Base-by-base conservation (phyloP, 35 echinoderm and acorn worm species). In the Lytechinus pictus region DNA sequence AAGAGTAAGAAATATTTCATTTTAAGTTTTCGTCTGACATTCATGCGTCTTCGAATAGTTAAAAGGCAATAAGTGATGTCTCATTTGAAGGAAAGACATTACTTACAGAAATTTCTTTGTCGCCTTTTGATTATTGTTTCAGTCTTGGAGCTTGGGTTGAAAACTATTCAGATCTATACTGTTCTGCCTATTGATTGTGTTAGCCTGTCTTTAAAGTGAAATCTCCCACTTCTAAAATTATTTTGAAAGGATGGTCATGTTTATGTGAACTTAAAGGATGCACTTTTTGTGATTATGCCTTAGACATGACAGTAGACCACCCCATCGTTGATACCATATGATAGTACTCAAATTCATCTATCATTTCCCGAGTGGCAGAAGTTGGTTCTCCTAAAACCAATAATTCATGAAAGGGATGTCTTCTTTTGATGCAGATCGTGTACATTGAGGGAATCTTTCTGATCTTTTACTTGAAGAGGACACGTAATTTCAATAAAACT, bases 401-500 rank as follows among this genome's bases (percentile, higher is more conserved):
- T 79, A 79, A 79, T 79, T 79, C 21, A 79, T 79, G n/a, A 79
- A 79, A 24, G 14, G 66, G 4, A 24, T 24, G n/a, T 79, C 66
- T 16, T 79, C 66, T 79, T 58, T 79, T 79, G 66, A 79, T 24
- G 66, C n/a, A 24, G 66, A 24, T 79, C 66, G 66, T 79, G 66
- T 79, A 79, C 6, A 24, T 79, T 79, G 21, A 14, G n/a, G 66
- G 16, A 79, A 79, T n/a, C 66, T 79, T n/a, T 27, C 66, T 7
- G 66, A 14, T 79, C 66, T 79, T 79, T 24, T 19, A 8, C 66
- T 24, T 24, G 3, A 16, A 27, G 66, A 24, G 66, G 66, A 79
- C 66, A 79, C 66, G 66, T 24, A 79, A 79, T 79, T n/a, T 79
- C 66, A 79, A 79, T 79, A 79, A 79, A 79, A 79, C n/a, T 44